These are phyloP conservation scores for Laspeyria flexula DNA, from an alignment of 2,888 invertebrate species.

Conservation along the genomic window DNA sequence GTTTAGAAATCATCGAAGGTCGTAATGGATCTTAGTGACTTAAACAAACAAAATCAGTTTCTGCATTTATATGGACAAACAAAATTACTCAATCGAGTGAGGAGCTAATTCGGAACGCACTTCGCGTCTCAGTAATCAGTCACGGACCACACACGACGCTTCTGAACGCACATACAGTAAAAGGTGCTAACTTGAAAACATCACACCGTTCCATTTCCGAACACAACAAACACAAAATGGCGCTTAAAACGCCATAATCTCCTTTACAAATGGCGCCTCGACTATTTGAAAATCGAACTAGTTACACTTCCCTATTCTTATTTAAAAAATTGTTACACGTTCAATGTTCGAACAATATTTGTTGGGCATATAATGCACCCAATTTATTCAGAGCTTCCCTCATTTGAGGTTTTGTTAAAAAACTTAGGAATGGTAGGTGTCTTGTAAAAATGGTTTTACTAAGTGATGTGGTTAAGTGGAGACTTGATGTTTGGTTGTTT, in stretches of 20 bases:
- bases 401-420: slow-evolving; percentile 37
- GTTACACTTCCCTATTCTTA: slow-evolving; percentile 69
- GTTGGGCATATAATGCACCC: slow-evolving; percentile 64
- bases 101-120: slow-evolving; percentile 30
- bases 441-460: slow-evolving; percentile 66
- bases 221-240: slow-evolving; percentile 70
- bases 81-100: slow-evolving; percentile 35
- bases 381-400: slow-evolving; percentile 55
- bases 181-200: slow-evolving; percentile 83
- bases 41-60: slow-evolving; percentile 3
- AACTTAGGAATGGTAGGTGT: slow-evolving; percentile 47
- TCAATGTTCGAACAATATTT: slow-evolving; percentile 74
- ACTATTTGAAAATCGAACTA: slow-evolving; percentile 70
- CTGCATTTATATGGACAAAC: slow-evolving; percentile 11
- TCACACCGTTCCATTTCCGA: slow-evolving; percentile 76
- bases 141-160: slow-evolving; percentile 76
- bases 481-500: slow-evolving; percentile 81
- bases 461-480: slow-evolving; percentile 81
- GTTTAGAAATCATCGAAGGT: background rate
- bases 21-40: background rate
- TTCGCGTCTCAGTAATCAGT: slow-evolving; percentile 25
- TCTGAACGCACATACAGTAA: slow-evolving; percentile 76
- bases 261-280: slow-evolving; percentile 71
- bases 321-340: slow-evolving; percentile 75
- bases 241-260: slow-evolving; percentile 79